These are phyloP conservation scores for Carcinoscorpius rotundicauda DNA, from an alignment of 1,140 invertebrate species.

Conservation along the genomic window DNA sequence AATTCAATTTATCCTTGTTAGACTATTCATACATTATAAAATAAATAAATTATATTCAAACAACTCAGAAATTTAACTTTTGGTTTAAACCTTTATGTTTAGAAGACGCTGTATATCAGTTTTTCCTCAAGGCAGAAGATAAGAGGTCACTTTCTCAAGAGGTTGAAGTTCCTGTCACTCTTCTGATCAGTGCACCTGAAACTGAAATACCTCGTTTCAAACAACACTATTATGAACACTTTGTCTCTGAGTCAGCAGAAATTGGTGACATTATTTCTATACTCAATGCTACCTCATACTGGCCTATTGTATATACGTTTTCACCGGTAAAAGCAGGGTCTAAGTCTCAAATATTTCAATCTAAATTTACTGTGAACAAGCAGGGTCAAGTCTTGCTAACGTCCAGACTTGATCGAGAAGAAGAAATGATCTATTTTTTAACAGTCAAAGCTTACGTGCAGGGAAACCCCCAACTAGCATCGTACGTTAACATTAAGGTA, in stretches of 20 bases:
- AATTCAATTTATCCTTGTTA: too few species aligned
- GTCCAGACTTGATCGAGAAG: conserved; percentile 32
- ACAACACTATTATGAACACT: conserved; percentile 55
- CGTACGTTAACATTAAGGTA: conserved; percentile 52
- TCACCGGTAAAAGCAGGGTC: conserved; percentile 12
- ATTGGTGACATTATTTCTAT: conserved; percentile 37
- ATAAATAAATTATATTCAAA: too few species aligned
- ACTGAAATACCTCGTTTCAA: conserved; percentile 58
- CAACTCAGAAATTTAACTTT: too few species aligned
- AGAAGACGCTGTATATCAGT: conserved; percentile 70
- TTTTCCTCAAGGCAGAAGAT: conserved; percentile 77
- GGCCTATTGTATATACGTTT: conserved; percentile 22
- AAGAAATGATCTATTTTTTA: conserved; percentile 47
- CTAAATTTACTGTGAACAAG: conserved; percentile 28
- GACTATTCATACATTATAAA: too few species aligned
- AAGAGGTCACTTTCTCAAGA: conserved; percentile 53
- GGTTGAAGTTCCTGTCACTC: conserved; percentile 30
- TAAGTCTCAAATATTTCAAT: conserved; percentile 25
- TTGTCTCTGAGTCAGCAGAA: conserved; percentile 60
- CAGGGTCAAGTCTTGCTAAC: conserved; percentile 34
- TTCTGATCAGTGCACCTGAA: conserved; percentile 30
- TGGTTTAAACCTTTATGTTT: conserved; percentile 39
- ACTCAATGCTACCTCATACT: conserved; percentile 27
- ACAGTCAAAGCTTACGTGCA: conserved; percentile 66
- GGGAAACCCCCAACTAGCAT: conserved; percentile 64